These are phyloP conservation scores for Eulemur rufifrons DNA, from an alignment of 2,113 vertebrate species.

Conservation along the genomic window DNA sequence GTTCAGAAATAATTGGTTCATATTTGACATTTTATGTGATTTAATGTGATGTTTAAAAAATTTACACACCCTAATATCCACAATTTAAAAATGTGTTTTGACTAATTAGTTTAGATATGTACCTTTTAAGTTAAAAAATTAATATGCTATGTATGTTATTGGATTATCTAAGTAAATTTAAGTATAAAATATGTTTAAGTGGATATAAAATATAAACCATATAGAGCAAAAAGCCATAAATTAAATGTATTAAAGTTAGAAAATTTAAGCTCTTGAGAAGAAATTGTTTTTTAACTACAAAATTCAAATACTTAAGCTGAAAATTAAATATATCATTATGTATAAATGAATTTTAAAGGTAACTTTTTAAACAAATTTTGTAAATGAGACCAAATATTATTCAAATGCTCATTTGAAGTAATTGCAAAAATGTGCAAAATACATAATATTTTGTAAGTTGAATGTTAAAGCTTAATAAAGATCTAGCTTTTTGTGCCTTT, in stretches of 20 bases:
- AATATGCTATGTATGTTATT: not conserved
- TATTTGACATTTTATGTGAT: not conserved
- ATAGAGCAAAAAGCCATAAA: not conserved
- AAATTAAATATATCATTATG: not conserved
- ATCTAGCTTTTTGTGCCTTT: not conserved
- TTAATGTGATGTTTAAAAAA: not conserved
- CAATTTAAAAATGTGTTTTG: not conserved
- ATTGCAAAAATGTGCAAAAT: not conserved
- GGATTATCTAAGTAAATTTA: not conserved
- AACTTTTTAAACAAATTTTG: not conserved
- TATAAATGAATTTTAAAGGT: not conserved
- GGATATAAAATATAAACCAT: not conserved
- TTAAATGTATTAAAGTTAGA: not conserved
- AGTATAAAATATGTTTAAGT: not conserved
- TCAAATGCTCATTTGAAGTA: not conserved
- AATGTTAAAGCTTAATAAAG: not conserved
- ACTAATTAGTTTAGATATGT: not conserved
- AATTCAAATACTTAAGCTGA: not conserved
- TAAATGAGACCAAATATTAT: not conserved
- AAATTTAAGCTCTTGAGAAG: not conserved
- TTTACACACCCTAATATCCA: not conserved
- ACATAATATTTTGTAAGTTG: not conserved
- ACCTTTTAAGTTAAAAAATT: not conserved
- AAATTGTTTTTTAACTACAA: not conserved
- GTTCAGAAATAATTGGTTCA: not conserved